phyloP scores from a whole-genome alignment of 2,113 vertebrate genomes.

The Synchiropus splendidus region DNA sequence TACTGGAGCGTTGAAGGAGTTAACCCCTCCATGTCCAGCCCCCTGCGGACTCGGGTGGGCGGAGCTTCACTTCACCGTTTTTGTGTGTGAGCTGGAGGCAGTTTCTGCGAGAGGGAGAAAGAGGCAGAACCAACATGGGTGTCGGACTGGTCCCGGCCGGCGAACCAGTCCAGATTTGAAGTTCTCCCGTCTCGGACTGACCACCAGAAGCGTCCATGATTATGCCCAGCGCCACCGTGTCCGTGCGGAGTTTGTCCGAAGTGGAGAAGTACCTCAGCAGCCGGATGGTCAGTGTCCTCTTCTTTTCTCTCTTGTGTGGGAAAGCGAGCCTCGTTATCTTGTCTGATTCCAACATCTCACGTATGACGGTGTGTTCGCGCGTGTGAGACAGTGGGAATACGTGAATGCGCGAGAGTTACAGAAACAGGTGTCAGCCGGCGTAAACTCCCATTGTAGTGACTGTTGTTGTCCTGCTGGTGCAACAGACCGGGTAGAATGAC shows the following conservation, averaged over 20 bases:
- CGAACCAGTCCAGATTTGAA: conserved; percentile 6
- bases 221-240: conserved; percentile 54
- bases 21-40: conserved; percentile 37
- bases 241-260: conserved; percentile 61
- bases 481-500: too few relatives aligned
- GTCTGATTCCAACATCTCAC: too few relatives aligned
- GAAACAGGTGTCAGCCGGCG: too few relatives aligned
- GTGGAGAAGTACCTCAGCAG: conserved; percentile 55
- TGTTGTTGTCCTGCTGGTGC: too few relatives aligned
- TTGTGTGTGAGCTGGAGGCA: conserved; percentile 6
- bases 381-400: too few relatives aligned
- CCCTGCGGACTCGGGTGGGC: too few relatives aligned
- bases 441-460: too few relatives aligned
- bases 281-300: conserved; percentile 52
- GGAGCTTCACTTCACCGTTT: conserved; percentile 33
- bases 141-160: conserved; percentile 7
- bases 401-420: too few relatives aligned
- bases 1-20: conserved; percentile 18
- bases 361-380: too few relatives aligned
- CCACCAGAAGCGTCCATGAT: conserved; percentile 1
- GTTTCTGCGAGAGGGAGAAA: neutral
- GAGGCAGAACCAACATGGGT: conserved; percentile 18
- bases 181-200: neutral
- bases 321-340: too few relatives aligned
- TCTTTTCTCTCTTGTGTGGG: too few relatives aligned